These are phyloP conservation scores for Eueides isabella DNA, from an alignment of 1,140 invertebrate species.

Conservation along the genomic window DNA sequence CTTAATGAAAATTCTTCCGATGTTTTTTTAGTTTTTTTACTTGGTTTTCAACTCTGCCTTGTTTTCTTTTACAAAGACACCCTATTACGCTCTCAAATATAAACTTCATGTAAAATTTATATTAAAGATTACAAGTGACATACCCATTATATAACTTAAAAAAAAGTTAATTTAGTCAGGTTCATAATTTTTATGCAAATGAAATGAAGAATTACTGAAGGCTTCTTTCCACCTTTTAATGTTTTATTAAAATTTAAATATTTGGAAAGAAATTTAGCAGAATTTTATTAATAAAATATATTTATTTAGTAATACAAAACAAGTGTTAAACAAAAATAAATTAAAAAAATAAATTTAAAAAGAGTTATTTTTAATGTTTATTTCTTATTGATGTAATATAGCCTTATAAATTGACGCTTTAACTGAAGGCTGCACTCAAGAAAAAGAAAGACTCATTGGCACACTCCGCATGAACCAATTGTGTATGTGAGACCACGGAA, in stretches of 20 bases:
- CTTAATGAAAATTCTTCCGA: too few relatives aligned
- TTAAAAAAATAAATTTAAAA: neutral
- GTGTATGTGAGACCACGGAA: too few relatives aligned
- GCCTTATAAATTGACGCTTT: too few relatives aligned
- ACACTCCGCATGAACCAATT: too few relatives aligned
- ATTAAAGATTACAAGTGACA: neutral
- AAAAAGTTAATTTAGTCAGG: constrained; percentile 1
- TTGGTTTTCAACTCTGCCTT: neutral
- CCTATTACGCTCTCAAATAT: neutral
- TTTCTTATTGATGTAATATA: too few relatives aligned
- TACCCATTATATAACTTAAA: neutral
- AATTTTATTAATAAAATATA: constrained; percentile 11
- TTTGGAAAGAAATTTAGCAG: neutral
- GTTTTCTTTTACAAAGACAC: too few relatives aligned
- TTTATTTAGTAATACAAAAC: constrained; percentile 4
- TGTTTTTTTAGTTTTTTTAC: neutral
- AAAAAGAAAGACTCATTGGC: too few relatives aligned
- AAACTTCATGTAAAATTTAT: neutral
- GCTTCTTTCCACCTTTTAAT: constrained; percentile 19
- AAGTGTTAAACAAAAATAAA: neutral
- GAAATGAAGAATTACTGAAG: constrained; percentile 14
- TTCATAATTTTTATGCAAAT: constrained; percentile 13
- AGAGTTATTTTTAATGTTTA: neutral
- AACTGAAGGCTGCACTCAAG: too few relatives aligned
- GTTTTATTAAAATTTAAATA: constrained; percentile 16